A percentile compares a stretch with the other conserved stretches of the same genome.
phyloP scores from a whole-genome alignment of 2,797 vertebrate genomes.

The Tokudaia muenninki region DNA sequence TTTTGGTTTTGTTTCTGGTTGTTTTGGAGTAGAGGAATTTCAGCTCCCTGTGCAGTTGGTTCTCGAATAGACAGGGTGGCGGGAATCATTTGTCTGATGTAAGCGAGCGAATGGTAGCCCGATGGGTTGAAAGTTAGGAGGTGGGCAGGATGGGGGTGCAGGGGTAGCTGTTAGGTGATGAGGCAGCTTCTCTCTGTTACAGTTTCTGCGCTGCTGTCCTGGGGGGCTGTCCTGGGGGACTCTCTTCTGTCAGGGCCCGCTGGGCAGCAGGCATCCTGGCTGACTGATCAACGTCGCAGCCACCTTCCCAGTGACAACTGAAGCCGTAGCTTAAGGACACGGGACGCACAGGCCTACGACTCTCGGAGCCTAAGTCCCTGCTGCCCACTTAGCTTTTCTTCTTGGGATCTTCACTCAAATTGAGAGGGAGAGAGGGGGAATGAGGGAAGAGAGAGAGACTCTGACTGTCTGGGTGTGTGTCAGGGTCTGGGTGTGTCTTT shows the following conservation, averaged over 20 bases:
- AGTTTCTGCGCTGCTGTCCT: neutral
- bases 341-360: neutral
- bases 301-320: neutral
- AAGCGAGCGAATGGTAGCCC: neutral
- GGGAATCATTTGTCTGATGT: neutral
- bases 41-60: neutral
- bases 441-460: neutral
- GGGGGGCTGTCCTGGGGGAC: accelerated
- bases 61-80: neutral
- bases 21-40: neutral
- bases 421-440: neutral
- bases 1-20: neutral
- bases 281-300: neutral
- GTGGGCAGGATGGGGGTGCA: neutral
- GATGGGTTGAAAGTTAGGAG: neutral
- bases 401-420: neutral
- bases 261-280: neutral
- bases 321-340: neutral
- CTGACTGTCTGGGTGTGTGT: neutral
- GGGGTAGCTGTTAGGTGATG: neutral
- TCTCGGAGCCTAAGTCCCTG: accelerated
- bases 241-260: neutral
- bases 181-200: neutral
- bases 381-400: neutral
- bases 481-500: neutral